Evolutionary conservation across 2,888 invertebrate genomes (phyloP).

Genomic region (Agelastica alni): DNA sequence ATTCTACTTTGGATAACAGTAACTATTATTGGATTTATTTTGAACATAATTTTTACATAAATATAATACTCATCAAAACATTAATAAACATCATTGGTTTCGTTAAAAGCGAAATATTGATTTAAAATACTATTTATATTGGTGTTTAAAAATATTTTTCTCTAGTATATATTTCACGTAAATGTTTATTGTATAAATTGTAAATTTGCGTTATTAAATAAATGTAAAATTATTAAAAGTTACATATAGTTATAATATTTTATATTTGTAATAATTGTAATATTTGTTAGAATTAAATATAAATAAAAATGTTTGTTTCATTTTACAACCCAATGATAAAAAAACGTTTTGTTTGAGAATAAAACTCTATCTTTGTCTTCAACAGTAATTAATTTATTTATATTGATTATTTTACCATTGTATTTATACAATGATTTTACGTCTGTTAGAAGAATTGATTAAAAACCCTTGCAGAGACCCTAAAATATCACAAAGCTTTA

Average conservation of each 20-base stretch:
- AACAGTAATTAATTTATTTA: too few relatives aligned
- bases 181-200: conserved; percentile 35
- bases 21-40: background rate
- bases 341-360: too few relatives aligned
- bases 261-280: conserved; percentile 37
- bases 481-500: too few relatives aligned
- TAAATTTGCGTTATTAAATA: conserved; percentile 32
- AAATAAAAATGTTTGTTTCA: conserved; percentile 14
- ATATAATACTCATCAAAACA: background rate
- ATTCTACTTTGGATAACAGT: background rate
- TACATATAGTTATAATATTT: conserved; percentile 35
- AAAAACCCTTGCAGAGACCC: too few relatives aligned
- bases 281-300: conserved; percentile 35
- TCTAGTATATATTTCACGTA: conserved; percentile 12
- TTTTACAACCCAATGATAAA: too few relatives aligned
- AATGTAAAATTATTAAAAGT: conserved; percentile 35
- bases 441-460: too few relatives aligned
- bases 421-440: too few relatives aligned
- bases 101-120: background rate
- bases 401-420: too few relatives aligned
- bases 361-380: too few relatives aligned
- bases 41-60: background rate
- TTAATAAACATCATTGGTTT: background rate
- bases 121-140: conserved; percentile 5
- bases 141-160: conserved; percentile 14